Evolutionary conservation across 2,113 vertebrate species (phyloP).

Genomic region (Oriolus oriolus): DNA sequence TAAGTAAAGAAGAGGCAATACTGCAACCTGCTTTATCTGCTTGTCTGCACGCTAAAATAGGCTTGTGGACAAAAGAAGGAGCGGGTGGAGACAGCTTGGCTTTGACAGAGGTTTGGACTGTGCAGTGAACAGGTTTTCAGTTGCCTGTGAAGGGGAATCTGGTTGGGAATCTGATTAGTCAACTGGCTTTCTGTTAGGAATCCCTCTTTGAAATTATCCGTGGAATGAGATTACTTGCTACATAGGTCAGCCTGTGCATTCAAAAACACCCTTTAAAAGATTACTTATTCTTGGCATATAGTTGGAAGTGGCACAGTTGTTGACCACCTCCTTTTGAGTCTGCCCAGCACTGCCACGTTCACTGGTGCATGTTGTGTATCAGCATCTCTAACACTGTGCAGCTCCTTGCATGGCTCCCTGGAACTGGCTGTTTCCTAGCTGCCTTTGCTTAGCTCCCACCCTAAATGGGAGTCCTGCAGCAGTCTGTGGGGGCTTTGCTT

Average conservation of each 20-base stretch:
- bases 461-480: not conserved
- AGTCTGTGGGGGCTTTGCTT: not conserved
- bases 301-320: not conserved
- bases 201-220: not conserved
- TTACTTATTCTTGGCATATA: not conserved
- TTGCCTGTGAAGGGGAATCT: not conserved
- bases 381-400: not conserved
- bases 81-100: not conserved
- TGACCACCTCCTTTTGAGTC: not conserved
- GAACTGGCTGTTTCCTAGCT: not conserved
- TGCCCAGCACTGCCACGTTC: fast-evolving
- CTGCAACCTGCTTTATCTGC: not conserved
- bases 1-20: not conserved
- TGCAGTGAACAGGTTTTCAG: not conserved
- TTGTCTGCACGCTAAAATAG: not conserved
- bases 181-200: not conserved
- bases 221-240: not conserved
- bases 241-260: not conserved
- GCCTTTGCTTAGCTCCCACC: not conserved
- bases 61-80: not conserved
- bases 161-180: not conserved
- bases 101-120: not conserved
- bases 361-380: not conserved
- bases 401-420: not conserved
- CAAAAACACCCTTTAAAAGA: not conserved